Base-by-base conservation (phyloP, 1,140 invertebrate species). In the Anastatus disparis region DNA sequence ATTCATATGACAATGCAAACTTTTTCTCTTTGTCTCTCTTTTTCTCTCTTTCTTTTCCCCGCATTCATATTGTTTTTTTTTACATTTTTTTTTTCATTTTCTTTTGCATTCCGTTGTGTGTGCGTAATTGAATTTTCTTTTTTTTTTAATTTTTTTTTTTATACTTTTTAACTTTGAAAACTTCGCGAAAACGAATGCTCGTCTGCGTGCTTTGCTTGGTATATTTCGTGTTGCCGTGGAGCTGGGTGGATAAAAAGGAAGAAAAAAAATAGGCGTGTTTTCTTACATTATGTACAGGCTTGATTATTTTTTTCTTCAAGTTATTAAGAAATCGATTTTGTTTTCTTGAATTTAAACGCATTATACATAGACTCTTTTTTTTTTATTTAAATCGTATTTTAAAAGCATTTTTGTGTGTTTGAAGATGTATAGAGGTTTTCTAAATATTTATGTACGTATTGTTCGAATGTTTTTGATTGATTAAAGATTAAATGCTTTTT, bases 161-260 rank as follows among this genome's bases (percentile, higher is more conserved):
- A n/a, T n/a, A n/a, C n/a, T n/a, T n/a, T n/a, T n/a, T n/a, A n/a
- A n/a, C n/a, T n/a, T n/a, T n/a, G n/a, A 35, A 3, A 26, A 48
- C 20, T 68, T 53, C 10, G 46, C 56, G 56, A 69, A 53, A 69
- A 69, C 66, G 56, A 29, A 69, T 69, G 66, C 56, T 53, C 66
- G 66, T 61, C 46, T 61, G 66, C 66, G 66, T 61, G 66, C 56
- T 69, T 52, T 38, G 22, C 7, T 38, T n/a, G n/a, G n/a, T n/a
- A n/a, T n/a, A n/a, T n/a, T n/a, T n/a, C n/a, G n/a, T n/a, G n/a
- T 35, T 35, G 31, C 31, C 31, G 31, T 35, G 31, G 10, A 10
- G 4, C 31, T 35, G 31, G 10, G 29, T 35, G 24, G 7, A 2
- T 24, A 1, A 22, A 50, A 24, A n/a, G n/a, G n/a, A n/a, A n/a